Base-by-base conservation (phyloP, 2,113 vertebrate species). In the Cyphomyrus discorhynchus region DNA sequence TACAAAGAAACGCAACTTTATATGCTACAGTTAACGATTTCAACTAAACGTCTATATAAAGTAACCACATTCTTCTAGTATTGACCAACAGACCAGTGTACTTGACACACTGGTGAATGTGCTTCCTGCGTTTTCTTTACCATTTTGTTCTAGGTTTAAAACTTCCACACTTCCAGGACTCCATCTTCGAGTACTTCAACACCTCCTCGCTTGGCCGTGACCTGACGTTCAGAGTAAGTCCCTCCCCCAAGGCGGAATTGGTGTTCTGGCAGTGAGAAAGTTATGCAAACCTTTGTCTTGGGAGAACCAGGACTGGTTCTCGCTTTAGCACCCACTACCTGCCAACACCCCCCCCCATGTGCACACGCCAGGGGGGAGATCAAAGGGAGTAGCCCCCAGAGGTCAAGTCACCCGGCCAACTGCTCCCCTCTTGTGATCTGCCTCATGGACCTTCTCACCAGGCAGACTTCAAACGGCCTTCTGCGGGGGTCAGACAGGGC, bases 101-200 rank as follows among this genome's bases (percentile, higher is more conserved):
- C 13, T 74, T 74, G 66, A 74, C 31, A 74, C 66, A 5, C n/a
- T 11, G 66, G 66, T 74, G 13, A 74, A 74, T 35, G 66, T 74
- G 66, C 27, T 74, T 74, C 13, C 66, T 10, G 31, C 15, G 1
- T 31, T 70, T 70, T 80, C 74, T 80, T 80, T 35, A 80, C 66
- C 35, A 90, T 87, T 88, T 88, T 66, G 50, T 93, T 93, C 88
- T 93, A 99, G 98, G 97, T 90, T 94, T 98, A 70, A 99, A 98
- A 92, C 97, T 99, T 85, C 96, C 97, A 15, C 98, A 98, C 89
- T 99, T 99, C 91, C 98, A 99, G 90, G 98, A 99, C 92, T 97
- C 98, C 50, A 98, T 99, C 90, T 99, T 99, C 94, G 98, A 98
- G 35, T 99, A 99, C 91, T 99, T 99, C 95, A 99, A 99, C 95